These are phyloP conservation scores for Antennarius maculatus DNA, from an alignment of 2,797 vertebrate genomes.

Conservation along the genomic window DNA sequence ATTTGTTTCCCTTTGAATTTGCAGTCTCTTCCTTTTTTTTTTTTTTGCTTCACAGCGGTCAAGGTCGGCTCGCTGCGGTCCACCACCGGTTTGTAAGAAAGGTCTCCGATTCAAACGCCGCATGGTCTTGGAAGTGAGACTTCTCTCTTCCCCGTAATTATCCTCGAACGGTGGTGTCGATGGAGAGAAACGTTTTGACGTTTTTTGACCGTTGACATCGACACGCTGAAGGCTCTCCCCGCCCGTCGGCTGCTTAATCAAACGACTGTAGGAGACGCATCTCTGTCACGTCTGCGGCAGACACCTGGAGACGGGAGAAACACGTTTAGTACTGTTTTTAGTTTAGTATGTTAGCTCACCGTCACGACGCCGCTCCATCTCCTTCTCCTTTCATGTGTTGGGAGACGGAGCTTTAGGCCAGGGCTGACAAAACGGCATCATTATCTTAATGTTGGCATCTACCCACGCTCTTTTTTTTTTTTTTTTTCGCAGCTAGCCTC, in stretches of 20 bases:
- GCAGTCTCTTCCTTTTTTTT: constrained; percentile 17
- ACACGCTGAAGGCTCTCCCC: constrained; percentile 33
- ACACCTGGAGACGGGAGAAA: constrained; percentile 33
- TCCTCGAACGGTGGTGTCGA: constrained; percentile 18
- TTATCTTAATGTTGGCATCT: constrained; percentile 73
- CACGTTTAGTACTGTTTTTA: constrained; percentile 20
- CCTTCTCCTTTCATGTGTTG: constrained; percentile 63
- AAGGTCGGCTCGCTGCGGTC: constrained; percentile 41
- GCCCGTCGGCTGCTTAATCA: constrained; percentile 46
- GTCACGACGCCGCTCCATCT: constrained; percentile 34
- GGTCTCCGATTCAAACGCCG: constrained; percentile 27
- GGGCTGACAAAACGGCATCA: constrained; percentile 73
- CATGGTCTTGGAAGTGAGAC: constrained; percentile 23
- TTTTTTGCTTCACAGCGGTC: constrained; percentile 25
- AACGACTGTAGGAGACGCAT: constrained; percentile 17
- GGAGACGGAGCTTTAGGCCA: constrained; percentile 63
- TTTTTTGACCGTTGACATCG: constrained; percentile 52
- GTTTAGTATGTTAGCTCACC: constrained; percentile 38
- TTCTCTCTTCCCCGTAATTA: constrained; percentile 38
- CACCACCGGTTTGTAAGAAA: constrained; percentile 12
- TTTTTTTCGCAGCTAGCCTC: constrained; percentile 72
- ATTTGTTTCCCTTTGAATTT: constrained; percentile 28
- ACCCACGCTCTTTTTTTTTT: constrained; percentile 61
- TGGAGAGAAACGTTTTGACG: constrained; percentile 38
- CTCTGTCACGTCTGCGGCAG: constrained; percentile 13